phyloP scores from a whole-genome alignment of 2,888 invertebrate genomes.

The Spilarctia lutea region DNA sequence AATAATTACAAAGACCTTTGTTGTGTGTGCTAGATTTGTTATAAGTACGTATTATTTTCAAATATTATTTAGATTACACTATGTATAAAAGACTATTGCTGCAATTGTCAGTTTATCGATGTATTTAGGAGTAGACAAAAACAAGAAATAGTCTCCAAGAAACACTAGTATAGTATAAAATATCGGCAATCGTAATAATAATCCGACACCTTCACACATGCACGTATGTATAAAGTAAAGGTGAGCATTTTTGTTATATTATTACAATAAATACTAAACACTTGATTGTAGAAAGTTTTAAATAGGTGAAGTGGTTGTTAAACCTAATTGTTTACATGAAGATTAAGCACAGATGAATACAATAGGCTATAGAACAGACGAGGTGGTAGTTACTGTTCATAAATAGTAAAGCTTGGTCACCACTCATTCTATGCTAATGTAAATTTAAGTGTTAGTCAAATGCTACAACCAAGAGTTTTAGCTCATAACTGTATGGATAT shows the following conservation, averaged over 20 bases:
- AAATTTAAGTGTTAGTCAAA: constrained; percentile 9
- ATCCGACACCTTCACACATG: too few species aligned
- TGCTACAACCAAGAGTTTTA: constrained; percentile 16
- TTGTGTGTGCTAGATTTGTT: too few species aligned
- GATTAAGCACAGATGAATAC: constrained; percentile 12
- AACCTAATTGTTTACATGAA: constrained; percentile 10
- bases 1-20: too few species aligned
- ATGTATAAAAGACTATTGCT: too few species aligned
- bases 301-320: neutral
- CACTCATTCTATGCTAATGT: constrained; percentile 23
- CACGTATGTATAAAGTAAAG: neutral
- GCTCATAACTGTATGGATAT: constrained; percentile 9
- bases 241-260: neutral
- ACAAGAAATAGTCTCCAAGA: too few species aligned
- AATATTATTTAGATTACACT: too few species aligned
- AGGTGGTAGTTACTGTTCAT: constrained; percentile 12
- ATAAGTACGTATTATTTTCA: too few species aligned
- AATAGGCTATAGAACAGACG: constrained; percentile 11
- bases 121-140: too few species aligned
- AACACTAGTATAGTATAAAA: too few species aligned
- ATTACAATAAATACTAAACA: neutral
- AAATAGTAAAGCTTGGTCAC: constrained; percentile 15
- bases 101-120: too few species aligned
- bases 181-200: too few species aligned
- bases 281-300: neutral